Conservation (phyloP, 2,113 vertebrate genomes). For the Telmatochromis sp. region DNA sequence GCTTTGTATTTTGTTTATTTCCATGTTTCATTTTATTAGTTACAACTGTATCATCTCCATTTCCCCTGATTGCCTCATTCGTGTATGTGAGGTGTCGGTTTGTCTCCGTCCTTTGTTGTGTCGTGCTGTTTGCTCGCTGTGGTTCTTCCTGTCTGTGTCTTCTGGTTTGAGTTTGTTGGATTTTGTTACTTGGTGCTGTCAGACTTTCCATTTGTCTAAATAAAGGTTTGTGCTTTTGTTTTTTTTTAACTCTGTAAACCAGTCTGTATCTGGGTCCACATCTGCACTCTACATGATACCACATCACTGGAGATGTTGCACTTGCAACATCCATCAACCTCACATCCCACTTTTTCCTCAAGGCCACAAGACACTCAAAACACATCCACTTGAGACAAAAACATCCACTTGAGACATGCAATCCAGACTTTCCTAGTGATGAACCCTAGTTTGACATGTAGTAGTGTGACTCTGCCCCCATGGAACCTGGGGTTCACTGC, state of each 20-base stretch:
- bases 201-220: background rate
- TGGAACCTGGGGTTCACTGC: background rate
- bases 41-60: background rate
- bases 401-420: background rate
- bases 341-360: background rate
- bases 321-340: background rate
- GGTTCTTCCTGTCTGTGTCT: background rate
- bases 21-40: background rate
- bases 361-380: background rate
- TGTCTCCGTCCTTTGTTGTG: background rate
- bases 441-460: background rate
- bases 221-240: background rate
- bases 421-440: background rate
- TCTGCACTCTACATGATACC: background rate
- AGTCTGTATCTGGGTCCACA: background rate
- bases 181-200: background rate
- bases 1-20: background rate
- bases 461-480: background rate
- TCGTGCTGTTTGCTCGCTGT: background rate
- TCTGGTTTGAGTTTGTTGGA: background rate
- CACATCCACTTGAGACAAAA: background rate
- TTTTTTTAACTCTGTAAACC: background rate
- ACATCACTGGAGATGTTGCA: background rate
- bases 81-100: background rate
- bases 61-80: background rate